Conservation (phyloP, 2,797 vertebrate genomes). For the Sitta carolinensis region DNA sequence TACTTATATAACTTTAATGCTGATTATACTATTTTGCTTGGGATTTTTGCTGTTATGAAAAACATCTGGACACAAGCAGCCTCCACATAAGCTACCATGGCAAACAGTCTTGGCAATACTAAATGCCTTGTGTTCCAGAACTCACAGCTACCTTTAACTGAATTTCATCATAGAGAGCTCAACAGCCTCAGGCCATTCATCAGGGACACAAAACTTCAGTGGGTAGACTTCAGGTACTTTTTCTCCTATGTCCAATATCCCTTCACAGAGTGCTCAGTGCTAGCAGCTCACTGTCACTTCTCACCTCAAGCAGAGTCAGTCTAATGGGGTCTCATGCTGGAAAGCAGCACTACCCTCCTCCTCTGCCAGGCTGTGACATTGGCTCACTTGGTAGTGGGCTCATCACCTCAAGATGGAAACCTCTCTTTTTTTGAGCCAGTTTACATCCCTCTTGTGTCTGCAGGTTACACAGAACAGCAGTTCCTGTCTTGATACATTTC, state of each 20-base stretch:
- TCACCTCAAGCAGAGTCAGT: not conserved
- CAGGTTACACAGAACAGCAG: not conserved
- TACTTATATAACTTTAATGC: not conserved
- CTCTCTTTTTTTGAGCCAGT: not conserved
- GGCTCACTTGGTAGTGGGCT: not conserved
- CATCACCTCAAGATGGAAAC: not conserved
- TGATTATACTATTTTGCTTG: not conserved
- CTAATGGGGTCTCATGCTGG: no score
- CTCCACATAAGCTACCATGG: not conserved
- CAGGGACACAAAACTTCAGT: not conserved
- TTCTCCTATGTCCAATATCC: not conserved
- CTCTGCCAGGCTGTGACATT: not conserved
- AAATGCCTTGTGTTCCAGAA: not conserved
- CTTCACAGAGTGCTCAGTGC: not conserved
- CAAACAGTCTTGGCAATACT: not conserved
- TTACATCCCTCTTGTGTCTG: not conserved
- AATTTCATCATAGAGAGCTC: not conserved
- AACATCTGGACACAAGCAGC: not conserved
- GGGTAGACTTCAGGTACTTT: fast-evolving
- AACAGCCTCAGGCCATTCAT: not conserved
- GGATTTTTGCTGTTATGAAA: not conserved
- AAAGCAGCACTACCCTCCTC: not conserved
- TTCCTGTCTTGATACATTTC: not conserved
- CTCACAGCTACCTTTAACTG: not conserved
- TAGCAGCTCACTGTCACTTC: not conserved